Conservation (phyloP, 2,797 vertebrate species). For the Brachymystax lenok region DNA sequence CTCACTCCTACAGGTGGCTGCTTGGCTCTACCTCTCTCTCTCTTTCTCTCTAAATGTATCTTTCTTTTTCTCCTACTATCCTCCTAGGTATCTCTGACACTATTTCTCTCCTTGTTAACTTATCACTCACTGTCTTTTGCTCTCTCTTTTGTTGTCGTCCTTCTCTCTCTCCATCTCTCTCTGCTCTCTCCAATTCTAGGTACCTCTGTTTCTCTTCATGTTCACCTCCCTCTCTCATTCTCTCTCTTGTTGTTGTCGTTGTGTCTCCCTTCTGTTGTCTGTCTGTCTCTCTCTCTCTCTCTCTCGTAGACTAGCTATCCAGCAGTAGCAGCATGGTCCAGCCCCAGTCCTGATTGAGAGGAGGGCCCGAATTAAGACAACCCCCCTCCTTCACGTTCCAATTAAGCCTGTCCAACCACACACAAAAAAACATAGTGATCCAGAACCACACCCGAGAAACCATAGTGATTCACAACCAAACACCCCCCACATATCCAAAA, state of each 20-base stretch:
- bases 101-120: too few relatives aligned
- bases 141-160: neutral
- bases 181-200: neutral
- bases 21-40: neutral
- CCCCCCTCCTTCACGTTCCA: neutral
- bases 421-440: too few relatives aligned
- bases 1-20: slow-evolving; percentile 17
- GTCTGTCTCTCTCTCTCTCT: neutral
- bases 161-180: neutral
- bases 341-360: slow-evolving; percentile 65
- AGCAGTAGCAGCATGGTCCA: slow-evolving; percentile 29
- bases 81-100: too few relatives aligned
- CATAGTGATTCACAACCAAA: neutral
- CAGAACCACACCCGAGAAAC: neutral
- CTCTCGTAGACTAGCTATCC: slow-evolving; percentile 42
- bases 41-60: neutral
- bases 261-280: neutral
- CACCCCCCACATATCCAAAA: neutral
- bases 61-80: neutral
- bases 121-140: slow-evolving; percentile 1
- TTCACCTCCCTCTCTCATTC: neutral
- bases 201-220: neutral
- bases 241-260: slow-evolving; percentile 3
- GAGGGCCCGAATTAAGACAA: slow-evolving; percentile 58
- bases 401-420: too few relatives aligned